Base-by-base conservation (phyloP, 2,113 vertebrate species). In the Notarius lentiginosus region DNA sequence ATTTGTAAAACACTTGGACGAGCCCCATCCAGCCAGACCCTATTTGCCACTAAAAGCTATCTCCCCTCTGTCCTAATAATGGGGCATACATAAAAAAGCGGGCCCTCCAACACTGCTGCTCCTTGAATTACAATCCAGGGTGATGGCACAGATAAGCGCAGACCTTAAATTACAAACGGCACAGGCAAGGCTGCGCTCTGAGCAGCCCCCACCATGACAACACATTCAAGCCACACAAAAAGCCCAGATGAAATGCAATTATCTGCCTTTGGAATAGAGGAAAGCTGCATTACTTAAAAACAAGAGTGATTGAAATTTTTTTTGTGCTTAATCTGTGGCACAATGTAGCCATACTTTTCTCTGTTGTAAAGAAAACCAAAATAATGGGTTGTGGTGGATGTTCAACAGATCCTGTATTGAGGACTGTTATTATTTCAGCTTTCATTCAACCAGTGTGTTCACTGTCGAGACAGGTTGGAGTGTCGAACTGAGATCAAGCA, bases 1-100 rank as follows among this genome's bases (percentile, higher is more conserved):
- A 94, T 93, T 96, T 96, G 95, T 94, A 92, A 96, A 96, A 95
- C 94, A 94, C 93, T 94, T 95, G 95, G 94, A 94, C 92, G 90
- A 95, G 91, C 93, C 86, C 70, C 93, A 91, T 95, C 93, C 89
- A 24, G 90, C 92, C 92, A 93, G 94, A 91, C 91, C 93, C 94
- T 94, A 94, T 92, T 91, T 95, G 94, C 92, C 90, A 92, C 94
- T 94, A 94, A 95, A 95, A 94, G 92, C 94, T 91, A 93, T 95
- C 93, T 91, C 84, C 84, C 79, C 73, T 84, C 92, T 91, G 94
- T 93, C 92, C 90, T 94, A 93, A 92, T 95, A 94, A 95, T 95
- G 90, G 89, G 93, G 86, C 87, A 80, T 90, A 90, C 84, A 94
- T 93, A 94, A 94, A 95, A 92, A 93, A 87, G 92, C 20, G 82